A percentile compares a stretch with the other conserved stretches of the same genome.
phyloP scores from a whole-genome alignment of 2,888 invertebrate genomes.

The Zhuqinia jingwanae region DNA sequence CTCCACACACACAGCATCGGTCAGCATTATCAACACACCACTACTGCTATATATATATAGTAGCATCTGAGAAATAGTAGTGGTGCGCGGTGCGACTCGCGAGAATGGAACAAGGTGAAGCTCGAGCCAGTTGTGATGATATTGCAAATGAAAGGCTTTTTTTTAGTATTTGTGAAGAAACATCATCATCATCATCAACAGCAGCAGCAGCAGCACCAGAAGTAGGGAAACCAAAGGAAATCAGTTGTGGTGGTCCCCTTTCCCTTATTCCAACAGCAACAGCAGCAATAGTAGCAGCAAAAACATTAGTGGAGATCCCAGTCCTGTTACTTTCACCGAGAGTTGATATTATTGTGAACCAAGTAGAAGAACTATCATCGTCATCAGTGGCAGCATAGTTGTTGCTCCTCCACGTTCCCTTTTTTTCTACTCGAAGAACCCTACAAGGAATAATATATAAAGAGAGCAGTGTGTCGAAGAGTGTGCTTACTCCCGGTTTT shows the following conservation, averaged over 20 bases:
- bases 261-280: background rate
- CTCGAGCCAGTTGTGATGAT: slow-evolving; percentile 55
- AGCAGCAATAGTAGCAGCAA: background rate
- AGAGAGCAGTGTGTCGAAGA: slow-evolving; percentile 60
- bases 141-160: slow-evolving; percentile 37
- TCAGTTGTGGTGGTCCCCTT: slow-evolving; percentile 7
- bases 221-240: slow-evolving; percentile 21
- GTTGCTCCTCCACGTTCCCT: slow-evolving; percentile 38
- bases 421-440: slow-evolving; percentile 65
- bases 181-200: slow-evolving; percentile 30
- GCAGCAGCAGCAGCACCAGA: slow-evolving; percentile 8
- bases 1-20: too few relatives aligned
- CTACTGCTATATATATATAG: too few relatives aligned
- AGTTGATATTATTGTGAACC: slow-evolving; percentile 17
- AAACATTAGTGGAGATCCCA: background rate
- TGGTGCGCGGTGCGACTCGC: background rate
- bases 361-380: background rate
- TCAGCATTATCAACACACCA: background rate
- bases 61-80: slow-evolving; percentile 47
- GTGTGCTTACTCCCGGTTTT: slow-evolving; percentile 36
- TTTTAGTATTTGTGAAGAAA: slow-evolving; percentile 47
- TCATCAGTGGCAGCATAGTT: background rate
- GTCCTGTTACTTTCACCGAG: slow-evolving; percentile 29
- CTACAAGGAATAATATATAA: slow-evolving; percentile 42
- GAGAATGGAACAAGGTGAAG: slow-evolving; percentile 70